Conservation (phyloP, 2,113 vertebrate species). For the Mustela lutreola region DNA sequence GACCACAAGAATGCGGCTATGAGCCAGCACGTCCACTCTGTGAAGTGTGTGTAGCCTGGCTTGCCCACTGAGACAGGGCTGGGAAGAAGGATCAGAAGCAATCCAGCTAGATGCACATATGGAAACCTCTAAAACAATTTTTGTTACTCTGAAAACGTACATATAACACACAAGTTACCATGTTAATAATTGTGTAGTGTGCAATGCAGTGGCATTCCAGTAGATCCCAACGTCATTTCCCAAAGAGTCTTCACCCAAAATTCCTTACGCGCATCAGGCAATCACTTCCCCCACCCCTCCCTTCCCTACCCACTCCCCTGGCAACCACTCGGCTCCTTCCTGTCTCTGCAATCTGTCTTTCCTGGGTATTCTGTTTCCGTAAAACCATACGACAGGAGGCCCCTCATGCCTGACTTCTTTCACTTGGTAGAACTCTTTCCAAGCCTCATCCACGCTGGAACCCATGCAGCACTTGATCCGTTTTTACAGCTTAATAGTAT, state of each 20-base stretch:
- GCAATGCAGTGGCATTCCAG: background rate
- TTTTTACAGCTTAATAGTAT: background rate
- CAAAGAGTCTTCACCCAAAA: background rate
- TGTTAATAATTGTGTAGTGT: background rate
- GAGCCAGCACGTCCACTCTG: accelerated
- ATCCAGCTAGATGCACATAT: background rate
- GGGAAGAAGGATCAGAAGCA: background rate
- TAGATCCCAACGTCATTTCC: accelerated
- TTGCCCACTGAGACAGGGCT: too few species aligned
- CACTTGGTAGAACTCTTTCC: too few species aligned
- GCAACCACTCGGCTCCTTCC: background rate
- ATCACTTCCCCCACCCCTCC: background rate
- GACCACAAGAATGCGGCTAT: accelerated
- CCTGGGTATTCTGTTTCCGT: background rate
- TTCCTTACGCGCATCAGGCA: accelerated
- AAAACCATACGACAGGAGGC: accelerated
- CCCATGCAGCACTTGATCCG: accelerated
- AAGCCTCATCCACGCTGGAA: accelerated
- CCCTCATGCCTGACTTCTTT: background rate
- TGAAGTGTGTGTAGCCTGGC: accelerated
- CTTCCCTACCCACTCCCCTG: too few species aligned
- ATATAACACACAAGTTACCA: background rate
- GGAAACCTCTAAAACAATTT: background rate
- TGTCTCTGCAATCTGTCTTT: background rate
- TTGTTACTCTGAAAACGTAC: background rate